Percentiles rank a stretch among this genome's conserved stretches.
Evolutionary conservation across 2,888 invertebrate species (phyloP).

Genomic region (Coleophora flavipennella): DNA sequence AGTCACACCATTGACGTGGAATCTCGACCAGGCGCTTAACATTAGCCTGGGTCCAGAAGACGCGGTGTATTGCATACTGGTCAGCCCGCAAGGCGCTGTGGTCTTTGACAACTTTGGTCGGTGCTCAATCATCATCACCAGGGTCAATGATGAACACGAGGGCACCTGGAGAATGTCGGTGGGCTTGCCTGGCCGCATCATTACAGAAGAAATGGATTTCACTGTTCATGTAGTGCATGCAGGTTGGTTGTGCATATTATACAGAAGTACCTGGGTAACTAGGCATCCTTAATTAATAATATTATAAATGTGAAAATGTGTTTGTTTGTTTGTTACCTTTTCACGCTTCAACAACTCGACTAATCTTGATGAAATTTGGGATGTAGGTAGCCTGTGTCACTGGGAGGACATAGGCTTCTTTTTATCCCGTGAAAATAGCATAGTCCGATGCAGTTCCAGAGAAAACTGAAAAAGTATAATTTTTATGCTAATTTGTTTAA

Average conservation of each 20-base stretch:
- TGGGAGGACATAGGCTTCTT: too few relatives aligned
- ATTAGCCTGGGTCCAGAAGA: constrained; percentile 35
- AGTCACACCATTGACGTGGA: constrained; percentile 13
- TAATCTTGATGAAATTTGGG: too few relatives aligned
- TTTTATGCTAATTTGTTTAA: too few relatives aligned
- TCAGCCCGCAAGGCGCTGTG: constrained; percentile 21
- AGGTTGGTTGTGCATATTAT: constrained; percentile 26
- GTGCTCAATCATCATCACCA: constrained; percentile 35
- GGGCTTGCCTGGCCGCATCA: constrained; percentile 31
- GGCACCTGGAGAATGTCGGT: constrained; percentile 43
- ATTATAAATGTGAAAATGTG: too few relatives aligned
- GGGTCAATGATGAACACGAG: constrained; percentile 27
- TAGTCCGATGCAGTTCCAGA: too few relatives aligned
- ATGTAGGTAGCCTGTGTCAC: too few relatives aligned
- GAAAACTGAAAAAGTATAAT: too few relatives aligned
- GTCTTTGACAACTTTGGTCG: constrained; percentile 43
- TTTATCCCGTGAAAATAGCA: too few relatives aligned
- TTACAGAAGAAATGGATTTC: constrained; percentile 25
- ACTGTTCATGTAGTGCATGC: constrained; percentile 24
- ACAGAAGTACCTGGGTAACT: too few relatives aligned
- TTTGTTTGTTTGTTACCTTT: too few relatives aligned
- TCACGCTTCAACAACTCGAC: too few relatives aligned
- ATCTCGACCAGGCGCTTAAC: constrained; percentile 25
- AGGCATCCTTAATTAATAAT: too few relatives aligned
- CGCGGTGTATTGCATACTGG: constrained; percentile 42